Conservation (phyloP, 2,797 vertebrate species). For the Hephaestus fuliginosus region DNA sequence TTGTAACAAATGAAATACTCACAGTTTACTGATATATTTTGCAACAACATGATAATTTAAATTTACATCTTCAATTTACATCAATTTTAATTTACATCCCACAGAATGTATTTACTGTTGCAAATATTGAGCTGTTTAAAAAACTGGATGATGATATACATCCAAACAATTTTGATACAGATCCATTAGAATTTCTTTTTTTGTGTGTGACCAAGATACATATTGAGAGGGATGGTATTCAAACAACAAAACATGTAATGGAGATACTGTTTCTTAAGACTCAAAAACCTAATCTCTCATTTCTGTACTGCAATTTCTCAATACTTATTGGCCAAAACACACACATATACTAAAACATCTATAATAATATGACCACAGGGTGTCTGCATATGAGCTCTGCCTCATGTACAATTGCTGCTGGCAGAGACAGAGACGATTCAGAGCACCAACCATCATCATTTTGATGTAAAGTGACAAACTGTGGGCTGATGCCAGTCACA, state of each 20-base stretch:
- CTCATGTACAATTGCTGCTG: background rate
- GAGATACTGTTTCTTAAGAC: too few relatives aligned
- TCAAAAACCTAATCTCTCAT: too few relatives aligned
- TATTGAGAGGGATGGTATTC: too few relatives aligned
- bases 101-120: background rate
- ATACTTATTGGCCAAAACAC: background rate
- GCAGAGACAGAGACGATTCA: slow-evolving; percentile 7
- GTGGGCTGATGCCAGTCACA: slow-evolving; percentile 27
- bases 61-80: too few relatives aligned
- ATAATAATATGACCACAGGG: background rate
- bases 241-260: too few relatives aligned
- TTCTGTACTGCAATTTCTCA: background rate
- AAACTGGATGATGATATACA: background rate
- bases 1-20: too few relatives aligned
- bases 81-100: too few relatives aligned
- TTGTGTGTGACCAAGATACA: too few relatives aligned
- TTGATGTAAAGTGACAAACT: slow-evolving; percentile 31
- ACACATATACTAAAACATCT: background rate
- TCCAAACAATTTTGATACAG: too few relatives aligned
- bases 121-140: background rate
- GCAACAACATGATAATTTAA: too few relatives aligned
- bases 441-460: slow-evolving; percentile 29
- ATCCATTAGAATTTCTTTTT: too few relatives aligned
- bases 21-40: too few relatives aligned
- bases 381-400: background rate